Conservation (phyloP, 2,888 invertebrate genomes). For the Troides helena region DNA sequence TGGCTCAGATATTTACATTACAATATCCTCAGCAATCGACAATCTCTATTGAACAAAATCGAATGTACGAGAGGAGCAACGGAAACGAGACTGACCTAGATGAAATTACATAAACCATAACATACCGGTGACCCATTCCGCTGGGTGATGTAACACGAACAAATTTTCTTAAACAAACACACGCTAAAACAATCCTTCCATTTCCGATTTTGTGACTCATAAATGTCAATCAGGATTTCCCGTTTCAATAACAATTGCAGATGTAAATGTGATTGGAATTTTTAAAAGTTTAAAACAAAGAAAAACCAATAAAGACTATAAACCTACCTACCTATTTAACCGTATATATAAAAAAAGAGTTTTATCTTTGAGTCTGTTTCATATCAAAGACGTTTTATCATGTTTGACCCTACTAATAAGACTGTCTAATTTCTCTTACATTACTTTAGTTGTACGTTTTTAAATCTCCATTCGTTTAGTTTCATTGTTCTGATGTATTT, state of each 20-base stretch:
- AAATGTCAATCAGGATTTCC: constrained; percentile 24
- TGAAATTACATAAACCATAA: constrained; percentile 32
- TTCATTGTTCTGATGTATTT: not conserved
- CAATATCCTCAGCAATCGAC: constrained; percentile 8
- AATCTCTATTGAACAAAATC: constrained; percentile 1
- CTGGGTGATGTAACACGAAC: constrained; percentile 48
- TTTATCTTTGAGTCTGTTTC: no score
- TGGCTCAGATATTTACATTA: constrained; percentile 10
- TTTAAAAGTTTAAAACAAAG: not conserved
- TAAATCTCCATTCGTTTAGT: no score
- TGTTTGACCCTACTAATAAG: no score
- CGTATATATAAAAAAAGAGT: no score
- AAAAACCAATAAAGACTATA: no score
- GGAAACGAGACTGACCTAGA: constrained; percentile 24
- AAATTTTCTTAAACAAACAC: constrained; percentile 43
- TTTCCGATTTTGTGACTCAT: constrained; percentile 23
- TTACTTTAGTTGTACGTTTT: no score
- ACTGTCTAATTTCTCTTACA: no score
- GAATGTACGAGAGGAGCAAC: constrained; percentile 8
- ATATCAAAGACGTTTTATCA: no score
- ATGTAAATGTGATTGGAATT: constrained; percentile 6
- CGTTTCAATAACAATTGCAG: constrained; percentile 20
- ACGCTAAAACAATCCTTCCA: constrained; percentile 31
- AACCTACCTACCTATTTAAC: no score
- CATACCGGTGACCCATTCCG: constrained; percentile 41